phyloP scores from a whole-genome alignment of 2,888 invertebrate species.

The Calameuta idolon region DNA sequence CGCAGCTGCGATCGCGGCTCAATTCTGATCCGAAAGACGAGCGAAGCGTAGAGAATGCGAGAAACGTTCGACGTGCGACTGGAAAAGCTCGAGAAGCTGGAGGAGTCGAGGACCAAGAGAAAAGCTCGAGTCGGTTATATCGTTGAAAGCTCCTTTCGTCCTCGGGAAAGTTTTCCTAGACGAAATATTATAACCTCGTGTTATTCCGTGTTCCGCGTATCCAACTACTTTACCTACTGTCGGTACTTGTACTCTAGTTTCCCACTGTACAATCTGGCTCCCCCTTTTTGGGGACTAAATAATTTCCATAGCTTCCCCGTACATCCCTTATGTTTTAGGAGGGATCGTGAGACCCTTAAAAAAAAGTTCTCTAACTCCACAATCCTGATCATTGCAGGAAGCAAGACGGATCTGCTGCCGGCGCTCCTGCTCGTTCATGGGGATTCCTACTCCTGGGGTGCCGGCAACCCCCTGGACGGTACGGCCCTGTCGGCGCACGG shows the following conservation, averaged over 20 bases:
- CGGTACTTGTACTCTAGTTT: neutral
- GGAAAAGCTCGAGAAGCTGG: neutral
- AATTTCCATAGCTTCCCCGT: neutral
- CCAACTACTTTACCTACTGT: neutral
- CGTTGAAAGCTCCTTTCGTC: neutral
- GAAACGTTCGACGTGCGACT: neutral
- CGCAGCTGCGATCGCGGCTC: neutral
- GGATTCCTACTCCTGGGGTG: constrained; percentile 96
- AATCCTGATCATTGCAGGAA: constrained; percentile 65
- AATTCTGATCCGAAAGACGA: neutral
- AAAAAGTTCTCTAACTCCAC: neutral
- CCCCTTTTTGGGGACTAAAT: neutral
- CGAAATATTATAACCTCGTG: neutral
- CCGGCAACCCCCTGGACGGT: constrained; percentile 97
- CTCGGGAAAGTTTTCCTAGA: neutral
- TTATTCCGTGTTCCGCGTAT: neutral
- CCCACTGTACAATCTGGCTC: neutral
- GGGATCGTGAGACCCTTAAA: neutral
- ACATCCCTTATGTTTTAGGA: neutral
- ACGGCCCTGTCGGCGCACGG: constrained; percentile 94
- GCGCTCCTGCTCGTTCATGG: constrained; percentile 93
- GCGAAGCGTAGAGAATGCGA: neutral
- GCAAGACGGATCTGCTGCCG: constrained; percentile 74
- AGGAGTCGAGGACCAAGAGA: neutral
- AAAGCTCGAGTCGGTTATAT: neutral